A percentile compares a stretch with the other conserved stretches of the same genome.
phyloP scores from a whole-genome alignment of 2,888 invertebrate species.

The Caradrina clavipalpis region DNA sequence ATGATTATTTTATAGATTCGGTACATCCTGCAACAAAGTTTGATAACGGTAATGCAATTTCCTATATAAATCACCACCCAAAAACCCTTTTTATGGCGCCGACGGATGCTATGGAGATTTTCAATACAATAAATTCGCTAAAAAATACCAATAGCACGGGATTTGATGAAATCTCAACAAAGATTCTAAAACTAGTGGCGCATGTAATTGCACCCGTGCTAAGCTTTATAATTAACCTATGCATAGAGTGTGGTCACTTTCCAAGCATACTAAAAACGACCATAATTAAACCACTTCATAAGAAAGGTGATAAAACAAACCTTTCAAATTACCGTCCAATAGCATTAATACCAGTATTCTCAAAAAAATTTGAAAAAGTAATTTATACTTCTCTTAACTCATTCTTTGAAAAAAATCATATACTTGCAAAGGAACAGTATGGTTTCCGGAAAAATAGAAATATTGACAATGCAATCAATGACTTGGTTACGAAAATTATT shows the following conservation, averaged over 20 bases:
- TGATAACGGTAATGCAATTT: neutral
- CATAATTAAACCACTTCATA: slow-evolving; percentile 10
- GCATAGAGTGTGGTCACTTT: slow-evolving; percentile 5
- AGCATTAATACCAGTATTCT: too few relatives aligned
- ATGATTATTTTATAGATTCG: slow-evolving; percentile 3
- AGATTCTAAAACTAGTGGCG: slow-evolving; percentile 6
- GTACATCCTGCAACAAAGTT: neutral
- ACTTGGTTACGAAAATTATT: neutral
- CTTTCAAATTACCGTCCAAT: too few relatives aligned
- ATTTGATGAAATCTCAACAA: slow-evolving; percentile 8
- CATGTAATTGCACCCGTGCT: slow-evolving; percentile 15
- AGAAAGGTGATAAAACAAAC: slow-evolving; percentile 14
- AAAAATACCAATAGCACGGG: slow-evolving; percentile 17
- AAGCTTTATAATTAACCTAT: slow-evolving; percentile 4
- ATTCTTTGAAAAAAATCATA: too few relatives aligned
- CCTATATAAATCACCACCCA: neutral
- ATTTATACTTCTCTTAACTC: too few relatives aligned
- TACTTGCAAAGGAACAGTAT: too few relatives aligned
- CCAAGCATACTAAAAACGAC: neutral
- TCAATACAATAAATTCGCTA: neutral
- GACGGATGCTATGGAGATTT: slow-evolving; percentile 1
- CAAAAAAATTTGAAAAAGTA: too few relatives aligned
- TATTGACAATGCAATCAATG: too few relatives aligned
- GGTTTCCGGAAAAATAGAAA: too few relatives aligned
- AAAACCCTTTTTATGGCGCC: slow-evolving; percentile 20